Percentiles rank a stretch among this genome's conserved stretches.
Evolutionary conservation across 2,888 invertebrate genomes (phyloP).

Genomic region (Flexamia atlantica): DNA sequence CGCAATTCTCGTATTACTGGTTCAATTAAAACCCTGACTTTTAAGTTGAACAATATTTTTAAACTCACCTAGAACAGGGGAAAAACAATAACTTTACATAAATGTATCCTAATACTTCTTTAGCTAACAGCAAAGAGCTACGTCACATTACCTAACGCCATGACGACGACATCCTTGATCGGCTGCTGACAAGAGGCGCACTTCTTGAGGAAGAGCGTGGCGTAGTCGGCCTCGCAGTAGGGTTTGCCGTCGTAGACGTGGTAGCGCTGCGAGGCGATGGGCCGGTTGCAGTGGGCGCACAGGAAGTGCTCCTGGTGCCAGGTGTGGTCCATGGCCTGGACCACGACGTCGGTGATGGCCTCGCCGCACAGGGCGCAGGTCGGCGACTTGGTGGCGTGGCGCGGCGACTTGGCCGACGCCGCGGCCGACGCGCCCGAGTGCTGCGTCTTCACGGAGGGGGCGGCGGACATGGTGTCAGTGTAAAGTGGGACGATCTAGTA

Average conservation of each 20-base stretch:
- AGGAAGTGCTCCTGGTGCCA: slow-evolving; percentile 82
- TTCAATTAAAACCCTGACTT: too few species aligned
- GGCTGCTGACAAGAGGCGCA: slow-evolving; percentile 80
- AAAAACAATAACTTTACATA: too few species aligned
- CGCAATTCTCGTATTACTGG: too few species aligned
- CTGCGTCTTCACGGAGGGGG: not conserved
- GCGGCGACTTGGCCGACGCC: not conserved
- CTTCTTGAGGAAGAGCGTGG: slow-evolving; percentile 80
- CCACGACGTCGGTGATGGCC: slow-evolving; percentile 67
- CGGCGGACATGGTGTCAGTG: not conserved
- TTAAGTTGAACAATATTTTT: too few species aligned
- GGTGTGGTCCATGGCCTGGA: slow-evolving; percentile 79
- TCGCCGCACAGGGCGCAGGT: slow-evolving; percentile 20
- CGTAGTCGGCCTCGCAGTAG: slow-evolving; percentile 82
- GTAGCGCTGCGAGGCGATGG: slow-evolving; percentile 80
- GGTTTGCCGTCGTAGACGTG: slow-evolving; percentile 80
- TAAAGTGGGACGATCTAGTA: not conserved
- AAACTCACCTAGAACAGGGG: too few species aligned
- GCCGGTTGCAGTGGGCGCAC: slow-evolving; percentile 79
- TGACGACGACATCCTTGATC: slow-evolving; percentile 78
- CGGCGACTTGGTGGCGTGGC: not conserved
- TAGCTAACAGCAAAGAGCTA: too few species aligned
- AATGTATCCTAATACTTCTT: too few species aligned
- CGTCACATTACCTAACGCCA: slow-evolving; percentile 21
- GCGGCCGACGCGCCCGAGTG: not conserved